phyloP scores from a whole-genome alignment of 2,113 vertebrate genomes.

The Oxygymnocypris stewartii region DNA sequence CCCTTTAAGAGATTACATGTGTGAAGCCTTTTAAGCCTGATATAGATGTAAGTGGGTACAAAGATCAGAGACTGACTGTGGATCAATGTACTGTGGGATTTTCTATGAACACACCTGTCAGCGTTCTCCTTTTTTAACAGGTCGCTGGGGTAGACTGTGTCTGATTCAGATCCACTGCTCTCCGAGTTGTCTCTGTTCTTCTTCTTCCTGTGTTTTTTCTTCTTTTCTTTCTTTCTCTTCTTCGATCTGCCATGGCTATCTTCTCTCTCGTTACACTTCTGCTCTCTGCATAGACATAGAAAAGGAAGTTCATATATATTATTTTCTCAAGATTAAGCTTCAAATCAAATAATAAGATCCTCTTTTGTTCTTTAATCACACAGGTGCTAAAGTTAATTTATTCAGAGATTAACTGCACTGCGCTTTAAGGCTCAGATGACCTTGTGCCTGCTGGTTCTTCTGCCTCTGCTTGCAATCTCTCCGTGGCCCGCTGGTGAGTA shows the following conservation, averaged over 20 bases:
- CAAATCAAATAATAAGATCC: neutral
- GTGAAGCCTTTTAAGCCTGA: neutral
- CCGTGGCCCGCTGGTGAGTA: conserved; percentile 72
- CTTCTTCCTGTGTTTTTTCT: conserved; percentile 80
- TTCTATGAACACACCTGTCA: conserved; percentile 36
- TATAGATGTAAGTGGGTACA: neutral
- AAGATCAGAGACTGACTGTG: neutral
- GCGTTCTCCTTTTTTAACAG: conserved; percentile 62
- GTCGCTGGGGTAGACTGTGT: conserved; percentile 73
- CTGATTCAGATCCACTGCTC: conserved; percentile 71
- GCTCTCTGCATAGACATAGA: conserved; percentile 26
- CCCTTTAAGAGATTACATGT: neutral
- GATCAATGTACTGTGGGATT: neutral
- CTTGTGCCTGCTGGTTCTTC: conserved; percentile 55
- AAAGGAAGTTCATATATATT: neutral
- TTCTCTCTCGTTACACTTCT: conserved; percentile 60
- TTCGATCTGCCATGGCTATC: conserved; percentile 60
- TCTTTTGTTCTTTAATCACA: neutral
- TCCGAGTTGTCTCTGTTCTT: conserved; percentile 65
- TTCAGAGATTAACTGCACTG: neutral
- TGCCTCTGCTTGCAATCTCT: conserved; percentile 42
- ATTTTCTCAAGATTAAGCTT: neutral
- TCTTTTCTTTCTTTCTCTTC: conserved; percentile 80
- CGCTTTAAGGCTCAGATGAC: conserved; percentile 48
- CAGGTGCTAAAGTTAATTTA: neutral